Conservation (phyloP, 2,113 vertebrate genomes). For the Odontesthes bonariensis region DNA sequence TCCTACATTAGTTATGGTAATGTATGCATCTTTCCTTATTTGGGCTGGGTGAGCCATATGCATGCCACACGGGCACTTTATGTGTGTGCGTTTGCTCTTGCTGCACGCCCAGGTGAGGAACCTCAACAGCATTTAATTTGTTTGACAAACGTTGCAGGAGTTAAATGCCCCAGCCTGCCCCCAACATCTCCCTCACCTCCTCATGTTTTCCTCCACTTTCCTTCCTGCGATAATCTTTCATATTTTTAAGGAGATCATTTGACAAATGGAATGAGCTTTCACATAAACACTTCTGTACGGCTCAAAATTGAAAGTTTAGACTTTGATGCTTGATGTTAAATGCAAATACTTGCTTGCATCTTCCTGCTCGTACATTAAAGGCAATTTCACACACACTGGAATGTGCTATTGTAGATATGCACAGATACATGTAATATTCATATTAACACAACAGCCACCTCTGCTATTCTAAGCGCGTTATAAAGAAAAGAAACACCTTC, state of each 20-base stretch:
- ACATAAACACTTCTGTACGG: background rate
- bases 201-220: slow-evolving; percentile 24
- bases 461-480: no score
- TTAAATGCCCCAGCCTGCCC: slow-evolving; percentile 84
- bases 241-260: no score
- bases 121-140: slow-evolving; percentile 96
- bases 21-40: slow-evolving; percentile 99
- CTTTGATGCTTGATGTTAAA: background rate
- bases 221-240: no score
- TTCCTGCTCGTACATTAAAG: no score
- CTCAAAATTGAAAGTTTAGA: background rate
- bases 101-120: slow-evolving; percentile 92
- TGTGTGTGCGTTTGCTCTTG: slow-evolving; percentile 24
- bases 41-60: slow-evolving; percentile 98
- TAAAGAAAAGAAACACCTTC: no score
- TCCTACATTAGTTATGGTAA: slow-evolving; percentile 99
- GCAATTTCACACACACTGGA: no score
- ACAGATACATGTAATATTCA: no score
- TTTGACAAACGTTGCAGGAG: slow-evolving; percentile 92
- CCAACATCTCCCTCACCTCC: slow-evolving; percentile 59
- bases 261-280: background rate
- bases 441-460: no score
- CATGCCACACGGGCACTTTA: slow-evolving; percentile 61
- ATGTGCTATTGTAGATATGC: no score
- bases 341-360: no score